These are phyloP conservation scores for Nomada fucata DNA, from an alignment of 2,888 invertebrate genomes.

Conservation along the genomic window DNA sequence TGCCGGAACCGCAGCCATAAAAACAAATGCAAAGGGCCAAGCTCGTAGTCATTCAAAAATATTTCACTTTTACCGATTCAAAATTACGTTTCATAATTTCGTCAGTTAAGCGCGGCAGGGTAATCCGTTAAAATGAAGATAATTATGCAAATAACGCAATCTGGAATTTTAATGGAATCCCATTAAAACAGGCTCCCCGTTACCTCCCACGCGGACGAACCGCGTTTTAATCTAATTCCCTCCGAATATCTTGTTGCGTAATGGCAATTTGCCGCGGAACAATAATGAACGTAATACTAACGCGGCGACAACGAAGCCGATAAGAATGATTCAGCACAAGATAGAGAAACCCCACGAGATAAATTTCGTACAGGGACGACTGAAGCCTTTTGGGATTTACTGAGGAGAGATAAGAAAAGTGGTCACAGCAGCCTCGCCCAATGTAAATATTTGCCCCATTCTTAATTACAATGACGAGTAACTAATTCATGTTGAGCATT, in stretches of 20 bases:
- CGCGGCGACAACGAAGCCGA: conserved; percentile 5
- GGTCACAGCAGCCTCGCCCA: too few relatives aligned
- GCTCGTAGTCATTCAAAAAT: too few relatives aligned
- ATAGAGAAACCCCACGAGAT: not conserved
- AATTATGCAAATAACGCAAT: conserved; percentile 9
- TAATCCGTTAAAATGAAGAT: not conserved
- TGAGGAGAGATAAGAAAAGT: too few relatives aligned
- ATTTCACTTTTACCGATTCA: too few relatives aligned
- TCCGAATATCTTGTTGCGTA: not conserved
- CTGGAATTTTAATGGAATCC: not conserved
- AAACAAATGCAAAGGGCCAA: too few relatives aligned
- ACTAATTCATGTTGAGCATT: too few relatives aligned
- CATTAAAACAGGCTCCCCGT: not conserved
- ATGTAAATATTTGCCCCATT: too few relatives aligned
- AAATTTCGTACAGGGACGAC: too few relatives aligned
- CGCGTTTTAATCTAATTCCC: not conserved
- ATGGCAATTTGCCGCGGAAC: not conserved
- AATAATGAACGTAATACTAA: not conserved
- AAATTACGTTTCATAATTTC: not conserved
- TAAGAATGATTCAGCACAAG: conserved; percentile 23
- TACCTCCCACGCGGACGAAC: not conserved
- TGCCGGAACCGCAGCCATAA: too few relatives aligned
- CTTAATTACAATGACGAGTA: too few relatives aligned
- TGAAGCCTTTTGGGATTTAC: too few relatives aligned
- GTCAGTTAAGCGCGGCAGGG: not conserved